Conservation (phyloP, 2,888 invertebrate genomes). For the Zonitis immaculata region DNA sequence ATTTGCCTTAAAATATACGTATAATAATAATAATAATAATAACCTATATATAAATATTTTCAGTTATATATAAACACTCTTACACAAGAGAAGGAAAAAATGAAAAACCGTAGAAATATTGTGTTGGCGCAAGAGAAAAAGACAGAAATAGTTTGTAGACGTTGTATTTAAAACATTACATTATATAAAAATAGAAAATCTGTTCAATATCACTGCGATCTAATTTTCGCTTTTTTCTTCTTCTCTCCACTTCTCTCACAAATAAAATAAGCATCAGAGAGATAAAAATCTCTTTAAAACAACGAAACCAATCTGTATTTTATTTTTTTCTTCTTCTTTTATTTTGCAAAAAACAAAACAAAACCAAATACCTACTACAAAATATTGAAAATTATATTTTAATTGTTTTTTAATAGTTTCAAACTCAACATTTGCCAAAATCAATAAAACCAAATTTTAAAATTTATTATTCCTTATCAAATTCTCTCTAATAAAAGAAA, state of each 20-base stretch:
- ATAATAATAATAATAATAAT: too few species aligned
- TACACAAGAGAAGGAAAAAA: neutral
- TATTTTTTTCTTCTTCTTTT: too few species aligned
- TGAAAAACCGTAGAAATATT: conserved; percentile 1
- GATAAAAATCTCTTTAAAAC: neutral
- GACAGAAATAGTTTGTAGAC: neutral
- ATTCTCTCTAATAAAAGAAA: neutral
- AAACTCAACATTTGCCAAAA: neutral
- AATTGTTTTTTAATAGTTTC: neutral
- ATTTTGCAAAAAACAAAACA: too few species aligned
- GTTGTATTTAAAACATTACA: conserved; percentile 1
- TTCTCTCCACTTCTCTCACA: neutral
- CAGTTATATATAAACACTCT: neutral
- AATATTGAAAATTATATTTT: neutral
- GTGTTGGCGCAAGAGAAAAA: conserved; percentile 1
- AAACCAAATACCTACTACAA: neutral
- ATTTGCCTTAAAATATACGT: neutral
- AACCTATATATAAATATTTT: conserved; percentile 1
- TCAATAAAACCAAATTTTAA: neutral
- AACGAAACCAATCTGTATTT: neutral
- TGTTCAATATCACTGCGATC: conserved; percentile 22
- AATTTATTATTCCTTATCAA: conserved; percentile 1
- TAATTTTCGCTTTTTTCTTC: conserved; percentile 13
- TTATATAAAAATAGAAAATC: conserved; percentile 14
- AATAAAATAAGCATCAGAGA: neutral